phyloP scores from a whole-genome alignment of 2,113 vertebrate genomes.

The Centropus unirufus region DNA sequence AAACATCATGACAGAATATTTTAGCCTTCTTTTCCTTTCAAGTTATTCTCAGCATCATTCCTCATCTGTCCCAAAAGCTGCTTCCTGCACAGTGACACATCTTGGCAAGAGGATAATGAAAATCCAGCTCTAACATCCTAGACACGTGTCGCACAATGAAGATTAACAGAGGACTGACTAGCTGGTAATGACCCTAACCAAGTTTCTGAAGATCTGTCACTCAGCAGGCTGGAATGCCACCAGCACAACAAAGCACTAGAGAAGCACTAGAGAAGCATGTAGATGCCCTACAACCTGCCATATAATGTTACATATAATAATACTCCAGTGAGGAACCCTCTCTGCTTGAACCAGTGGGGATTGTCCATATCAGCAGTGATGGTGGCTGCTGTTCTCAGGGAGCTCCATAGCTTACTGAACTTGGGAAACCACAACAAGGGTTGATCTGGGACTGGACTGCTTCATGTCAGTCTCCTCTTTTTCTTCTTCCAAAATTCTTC shows the following conservation, averaged over 20 bases:
- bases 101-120: not conserved
- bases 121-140: not conserved
- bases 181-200: not conserved
- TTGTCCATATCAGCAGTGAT: not conserved
- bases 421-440: not conserved
- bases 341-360: not conserved
- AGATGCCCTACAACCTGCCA: not conserved
- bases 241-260: not conserved
- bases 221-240: not conserved
- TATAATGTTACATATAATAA: too few relatives aligned
- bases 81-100: not conserved
- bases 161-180: not conserved
- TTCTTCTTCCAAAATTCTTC: not conserved
- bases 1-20: conserved; percentile 15
- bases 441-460: not conserved
- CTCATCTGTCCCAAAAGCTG: not conserved
- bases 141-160: not conserved
- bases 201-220: not conserved
- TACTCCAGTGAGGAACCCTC: not conserved
- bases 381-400: not conserved
- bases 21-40: not conserved
- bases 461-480: not conserved
- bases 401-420: not conserved
- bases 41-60: not conserved
- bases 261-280: not conserved